phyloP scores from a whole-genome alignment of 2,113 vertebrate species.

The Anhinga rufa region DNA sequence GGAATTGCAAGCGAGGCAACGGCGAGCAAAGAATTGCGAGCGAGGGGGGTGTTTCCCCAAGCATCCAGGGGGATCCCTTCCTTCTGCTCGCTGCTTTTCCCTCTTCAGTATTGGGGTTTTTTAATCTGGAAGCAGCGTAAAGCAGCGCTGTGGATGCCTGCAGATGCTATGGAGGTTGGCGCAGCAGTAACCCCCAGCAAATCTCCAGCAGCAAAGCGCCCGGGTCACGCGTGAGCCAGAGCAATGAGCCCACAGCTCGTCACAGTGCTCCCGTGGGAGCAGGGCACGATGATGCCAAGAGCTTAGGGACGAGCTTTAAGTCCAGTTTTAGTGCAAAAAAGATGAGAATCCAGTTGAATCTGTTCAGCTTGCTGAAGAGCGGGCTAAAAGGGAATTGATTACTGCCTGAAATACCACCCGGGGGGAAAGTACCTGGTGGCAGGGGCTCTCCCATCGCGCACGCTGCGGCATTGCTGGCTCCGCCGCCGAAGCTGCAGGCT shows the following conservation, averaged over 20 bases:
- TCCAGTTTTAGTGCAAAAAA: neutral
- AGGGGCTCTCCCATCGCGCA: neutral
- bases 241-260: fast-evolving
- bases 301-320: neutral
- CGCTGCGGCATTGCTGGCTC: neutral
- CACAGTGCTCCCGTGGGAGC: neutral
- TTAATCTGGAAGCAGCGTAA: neutral
- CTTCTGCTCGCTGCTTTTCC: neutral
- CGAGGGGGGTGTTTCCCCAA: neutral
- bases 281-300: fast-evolving
- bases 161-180: neutral
- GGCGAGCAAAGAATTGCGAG: neutral
- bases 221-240: fast-evolving
- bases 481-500: neutral
- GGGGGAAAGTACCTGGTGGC: neutral
- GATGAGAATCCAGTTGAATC: no score
- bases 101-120: no score
- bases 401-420: neutral
- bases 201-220: neutral
- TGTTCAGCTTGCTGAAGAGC: neutral
- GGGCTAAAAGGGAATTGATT: neutral
- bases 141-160: neutral
- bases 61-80: neutral
- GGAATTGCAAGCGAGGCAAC: neutral
- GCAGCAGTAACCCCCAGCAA: neutral